Evolutionary conservation across 2,113 vertebrate species (phyloP).

Genomic region (Cisticola juncidis): DNA sequence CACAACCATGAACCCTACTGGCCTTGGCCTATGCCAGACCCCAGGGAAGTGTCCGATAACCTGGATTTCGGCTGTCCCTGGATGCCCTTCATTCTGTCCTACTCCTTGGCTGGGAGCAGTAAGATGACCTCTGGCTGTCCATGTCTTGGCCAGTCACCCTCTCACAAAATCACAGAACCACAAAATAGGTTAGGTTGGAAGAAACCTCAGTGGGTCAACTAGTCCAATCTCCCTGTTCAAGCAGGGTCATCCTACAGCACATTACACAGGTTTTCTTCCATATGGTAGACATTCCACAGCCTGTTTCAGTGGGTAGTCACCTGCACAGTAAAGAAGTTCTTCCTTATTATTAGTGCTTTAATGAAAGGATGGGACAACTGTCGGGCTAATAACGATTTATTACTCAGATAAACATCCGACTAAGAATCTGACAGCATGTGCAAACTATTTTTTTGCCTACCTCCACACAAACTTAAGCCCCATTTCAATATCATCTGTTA

Average conservation of each 20-base stretch:
- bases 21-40: background rate
- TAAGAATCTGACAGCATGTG: background rate
- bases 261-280: background rate
- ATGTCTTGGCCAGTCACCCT: background rate
- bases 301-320: no score
- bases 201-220: background rate
- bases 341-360: background rate
- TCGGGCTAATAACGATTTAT: background rate
- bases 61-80: accelerated
- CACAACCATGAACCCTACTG: background rate
- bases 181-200: background rate
- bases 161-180: background rate
- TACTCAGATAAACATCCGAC: background rate
- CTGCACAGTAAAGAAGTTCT: background rate
- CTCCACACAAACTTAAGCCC: background rate
- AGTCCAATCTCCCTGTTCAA: no score
- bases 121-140: background rate
- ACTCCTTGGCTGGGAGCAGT: accelerated
- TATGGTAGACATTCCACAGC: background rate
- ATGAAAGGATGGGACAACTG: background rate
- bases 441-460: background rate
- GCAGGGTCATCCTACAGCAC: background rate
- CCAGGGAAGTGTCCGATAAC: accelerated
- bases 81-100: background rate
- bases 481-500: background rate